Conservation (phyloP, 2,113 vertebrate genomes). For the Myrmecophaga tridactyla region DNA sequence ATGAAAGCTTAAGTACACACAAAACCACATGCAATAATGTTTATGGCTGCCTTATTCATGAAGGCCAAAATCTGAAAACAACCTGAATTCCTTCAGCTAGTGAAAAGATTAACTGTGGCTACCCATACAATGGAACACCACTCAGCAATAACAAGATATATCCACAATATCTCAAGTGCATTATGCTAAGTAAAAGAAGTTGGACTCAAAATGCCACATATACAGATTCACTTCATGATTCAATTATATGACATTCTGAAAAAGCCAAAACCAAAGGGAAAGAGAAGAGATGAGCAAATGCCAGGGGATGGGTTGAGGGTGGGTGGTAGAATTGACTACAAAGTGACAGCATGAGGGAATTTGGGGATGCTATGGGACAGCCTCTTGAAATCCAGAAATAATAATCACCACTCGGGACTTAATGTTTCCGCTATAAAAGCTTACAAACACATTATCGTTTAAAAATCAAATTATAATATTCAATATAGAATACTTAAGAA, state of each 20-base stretch:
- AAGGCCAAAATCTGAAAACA: neutral
- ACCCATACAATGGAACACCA: neutral
- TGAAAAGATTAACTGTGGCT: neutral
- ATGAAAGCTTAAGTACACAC: constrained; percentile 16
- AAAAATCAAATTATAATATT: neutral
- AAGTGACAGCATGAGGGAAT: neutral
- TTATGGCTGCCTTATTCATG: neutral
- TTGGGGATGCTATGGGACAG: neutral
- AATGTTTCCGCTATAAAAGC: too few relatives aligned
- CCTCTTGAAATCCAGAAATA: too few relatives aligned
- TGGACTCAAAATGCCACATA: neutral
- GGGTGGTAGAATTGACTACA: neutral
- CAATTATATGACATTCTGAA: neutral
- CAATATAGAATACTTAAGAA: neutral
- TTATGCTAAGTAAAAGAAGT: neutral
- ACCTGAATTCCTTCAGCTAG: neutral
- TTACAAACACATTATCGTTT: neutral
- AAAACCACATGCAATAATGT: neutral
- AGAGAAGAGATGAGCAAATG: neutral
- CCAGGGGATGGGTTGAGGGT: too few relatives aligned
- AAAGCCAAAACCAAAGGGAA: neutral
- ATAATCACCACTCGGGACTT: too few relatives aligned
- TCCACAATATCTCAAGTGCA: neutral
- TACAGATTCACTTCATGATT: neutral
- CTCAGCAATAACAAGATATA: neutral